phyloP scores from a whole-genome alignment of 35 echinoderm and acorn worm species.

The Nesometra sesokonis region DNA sequence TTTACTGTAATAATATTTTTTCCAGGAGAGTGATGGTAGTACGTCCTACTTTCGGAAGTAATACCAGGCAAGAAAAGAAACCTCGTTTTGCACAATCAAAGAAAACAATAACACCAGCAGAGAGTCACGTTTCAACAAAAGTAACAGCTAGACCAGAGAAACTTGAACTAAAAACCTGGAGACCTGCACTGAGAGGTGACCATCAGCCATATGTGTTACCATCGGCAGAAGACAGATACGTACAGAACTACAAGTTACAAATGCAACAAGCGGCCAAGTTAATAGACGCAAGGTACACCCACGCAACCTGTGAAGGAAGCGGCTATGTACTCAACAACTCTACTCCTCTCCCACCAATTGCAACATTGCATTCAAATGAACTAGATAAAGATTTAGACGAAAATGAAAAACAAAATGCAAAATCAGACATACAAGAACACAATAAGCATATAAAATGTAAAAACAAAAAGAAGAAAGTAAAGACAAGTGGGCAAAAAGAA shows the following conservation, averaged over 20 bases:
- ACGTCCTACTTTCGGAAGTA: background rate
- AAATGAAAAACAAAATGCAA: background rate
- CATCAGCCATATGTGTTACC: background rate
- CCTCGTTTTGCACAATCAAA: background rate
- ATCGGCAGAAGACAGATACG: background rate
- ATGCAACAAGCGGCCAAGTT: background rate
- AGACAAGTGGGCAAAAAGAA: background rate
- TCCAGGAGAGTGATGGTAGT: background rate
- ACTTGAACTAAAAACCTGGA: background rate
- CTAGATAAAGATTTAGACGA: background rate
- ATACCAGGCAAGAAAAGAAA: background rate
- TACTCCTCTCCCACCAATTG: background rate
- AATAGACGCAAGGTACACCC: background rate
- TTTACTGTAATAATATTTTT: background rate
- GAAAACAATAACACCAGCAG: background rate
- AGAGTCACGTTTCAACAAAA: background rate
- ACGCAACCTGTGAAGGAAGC: background rate
- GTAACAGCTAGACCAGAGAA: background rate
- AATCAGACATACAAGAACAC: background rate
- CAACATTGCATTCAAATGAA: background rate
- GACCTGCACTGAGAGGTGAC: background rate
- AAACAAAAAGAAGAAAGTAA: background rate
- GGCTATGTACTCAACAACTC: background rate
- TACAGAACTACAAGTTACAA: background rate
- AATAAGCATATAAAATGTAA: background rate